A percentile compares a stretch with the other conserved stretches of the same genome.
phyloP scores from a whole-genome alignment of 2,113 vertebrate species.

The Brachypteracias leptosomus region DNA sequence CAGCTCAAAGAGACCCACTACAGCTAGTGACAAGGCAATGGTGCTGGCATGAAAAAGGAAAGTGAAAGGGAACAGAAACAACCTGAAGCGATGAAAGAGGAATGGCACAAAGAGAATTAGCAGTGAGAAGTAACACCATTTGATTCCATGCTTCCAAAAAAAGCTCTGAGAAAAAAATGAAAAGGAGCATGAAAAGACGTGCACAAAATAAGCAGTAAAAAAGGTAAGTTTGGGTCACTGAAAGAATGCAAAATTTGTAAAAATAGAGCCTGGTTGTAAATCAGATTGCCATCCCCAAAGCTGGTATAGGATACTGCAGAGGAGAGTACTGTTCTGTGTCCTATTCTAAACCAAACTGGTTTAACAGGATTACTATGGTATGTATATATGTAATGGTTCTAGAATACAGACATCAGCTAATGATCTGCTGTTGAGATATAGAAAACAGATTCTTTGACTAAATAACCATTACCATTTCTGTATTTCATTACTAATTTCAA shows the following conservation, averaged over 20 bases:
- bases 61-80: constrained; percentile 11
- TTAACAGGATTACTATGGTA: accelerated
- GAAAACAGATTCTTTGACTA: not conserved
- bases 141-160: not conserved
- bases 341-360: not conserved
- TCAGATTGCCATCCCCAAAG: not conserved
- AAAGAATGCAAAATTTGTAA: not conserved
- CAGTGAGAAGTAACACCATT: not conserved
- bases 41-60: constrained; percentile 3
- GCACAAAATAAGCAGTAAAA: not conserved
- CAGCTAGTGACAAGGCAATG: not conserved
- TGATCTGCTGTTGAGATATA: too few species aligned
- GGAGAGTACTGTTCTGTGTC: accelerated
- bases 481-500: not conserved
- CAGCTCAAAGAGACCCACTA: too few species aligned
- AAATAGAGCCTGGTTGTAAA: not conserved
- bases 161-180: not conserved
- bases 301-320: not conserved
- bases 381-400: not conserved
- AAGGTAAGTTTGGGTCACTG: not conserved
- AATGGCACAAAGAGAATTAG: not conserved
- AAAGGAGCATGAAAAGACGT: not conserved
- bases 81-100: not conserved
- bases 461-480: not conserved
- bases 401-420: not conserved